Evolutionary conservation across 2,888 invertebrate species (phyloP).

Genomic region (Pterostichus niger): DNA sequence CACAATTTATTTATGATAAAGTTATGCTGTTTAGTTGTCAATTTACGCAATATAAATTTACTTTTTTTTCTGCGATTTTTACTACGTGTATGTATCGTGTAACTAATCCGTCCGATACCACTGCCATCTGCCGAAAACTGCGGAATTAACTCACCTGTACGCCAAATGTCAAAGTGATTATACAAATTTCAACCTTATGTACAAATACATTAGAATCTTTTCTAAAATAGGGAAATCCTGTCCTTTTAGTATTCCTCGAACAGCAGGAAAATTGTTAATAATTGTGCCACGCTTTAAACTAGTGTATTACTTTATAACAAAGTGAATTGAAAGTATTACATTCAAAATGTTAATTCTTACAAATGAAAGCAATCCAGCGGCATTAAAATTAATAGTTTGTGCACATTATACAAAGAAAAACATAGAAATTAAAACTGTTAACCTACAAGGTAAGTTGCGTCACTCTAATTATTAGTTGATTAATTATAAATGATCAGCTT

Average conservation of each 20-base stretch:
- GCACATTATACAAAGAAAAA: conserved; percentile 83
- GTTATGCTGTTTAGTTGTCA: background rate
- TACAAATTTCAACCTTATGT: conserved; percentile 42
- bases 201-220: conserved; percentile 21
- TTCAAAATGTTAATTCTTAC: conserved; percentile 84
- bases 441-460: conserved; percentile 80
- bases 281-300: conserved; percentile 42
- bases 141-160: background rate
- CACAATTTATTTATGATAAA: background rate
- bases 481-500: background rate
- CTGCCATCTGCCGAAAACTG: background rate
- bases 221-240: conserved; percentile 13
- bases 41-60: conserved; percentile 15
- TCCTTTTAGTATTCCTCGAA: conserved; percentile 43
- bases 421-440: conserved; percentile 80
- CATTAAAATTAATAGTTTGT: conserved; percentile 86
- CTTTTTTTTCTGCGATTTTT: conserved; percentile 8
- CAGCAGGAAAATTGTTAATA: conserved; percentile 37
- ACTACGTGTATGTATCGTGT: background rate
- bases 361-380: conserved; percentile 88
- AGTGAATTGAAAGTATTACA: background rate
- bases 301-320: background rate
- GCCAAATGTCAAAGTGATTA: conserved; percentile 38
- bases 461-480: conserved; percentile 28
- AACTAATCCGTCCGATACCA: background rate